These are phyloP conservation scores for Bambusicola thoracicus DNA, from an alignment of 2,113 vertebrate genomes.

Conservation along the genomic window DNA sequence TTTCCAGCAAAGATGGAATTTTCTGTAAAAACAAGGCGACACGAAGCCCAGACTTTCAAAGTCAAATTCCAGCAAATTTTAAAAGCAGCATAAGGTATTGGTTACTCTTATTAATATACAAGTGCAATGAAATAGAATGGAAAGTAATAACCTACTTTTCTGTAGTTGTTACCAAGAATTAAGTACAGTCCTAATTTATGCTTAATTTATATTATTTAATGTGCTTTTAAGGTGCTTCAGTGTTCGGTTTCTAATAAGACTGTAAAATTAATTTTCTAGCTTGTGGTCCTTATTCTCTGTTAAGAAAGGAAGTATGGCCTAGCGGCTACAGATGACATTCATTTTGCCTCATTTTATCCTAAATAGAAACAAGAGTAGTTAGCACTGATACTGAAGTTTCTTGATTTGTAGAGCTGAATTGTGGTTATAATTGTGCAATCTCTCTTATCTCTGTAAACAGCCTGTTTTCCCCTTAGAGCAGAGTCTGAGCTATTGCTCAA, in stretches of 20 bases:
- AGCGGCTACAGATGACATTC: neutral
- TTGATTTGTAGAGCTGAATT: neutral
- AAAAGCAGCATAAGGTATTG: neutral
- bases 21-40: neutral
- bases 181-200: neutral
- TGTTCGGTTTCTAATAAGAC: neutral
- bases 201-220: neutral
- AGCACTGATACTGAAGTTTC: neutral
- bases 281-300: neutral
- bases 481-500: neutral
- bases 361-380: neutral
- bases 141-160: neutral
- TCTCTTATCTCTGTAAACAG: conserved; percentile 35
- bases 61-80: neutral
- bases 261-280: neutral
- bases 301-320: neutral
- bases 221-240: neutral
- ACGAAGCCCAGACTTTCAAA: neutral
- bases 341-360: neutral
- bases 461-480: neutral
- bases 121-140: neutral
- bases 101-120: neutral
- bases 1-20: neutral
- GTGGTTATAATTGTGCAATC: neutral
- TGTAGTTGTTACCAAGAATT: neutral